phyloP scores from a whole-genome alignment of 2,797 vertebrate genomes.

The Numenius phaeopus region DNA sequence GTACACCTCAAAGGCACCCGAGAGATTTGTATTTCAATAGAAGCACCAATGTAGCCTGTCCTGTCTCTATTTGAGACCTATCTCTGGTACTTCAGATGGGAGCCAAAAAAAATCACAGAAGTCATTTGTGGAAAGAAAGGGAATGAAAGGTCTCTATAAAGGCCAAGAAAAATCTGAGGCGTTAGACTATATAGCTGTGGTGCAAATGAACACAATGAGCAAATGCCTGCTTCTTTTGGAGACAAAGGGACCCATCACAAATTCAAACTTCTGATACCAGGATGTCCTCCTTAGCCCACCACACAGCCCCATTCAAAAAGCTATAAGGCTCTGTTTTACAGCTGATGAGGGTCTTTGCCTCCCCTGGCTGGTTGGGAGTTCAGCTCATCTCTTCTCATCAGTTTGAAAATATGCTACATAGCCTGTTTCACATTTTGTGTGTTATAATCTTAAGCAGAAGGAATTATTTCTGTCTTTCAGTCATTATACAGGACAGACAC shows the following conservation, averaged over 20 bases:
- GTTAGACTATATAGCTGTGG: background rate
- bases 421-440: background rate
- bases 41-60: background rate
- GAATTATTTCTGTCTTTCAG: background rate
- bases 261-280: background rate
- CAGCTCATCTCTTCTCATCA: background rate
- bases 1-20: background rate
- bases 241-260: background rate
- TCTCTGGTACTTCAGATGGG: background rate
- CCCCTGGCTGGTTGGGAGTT: background rate
- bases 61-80: background rate
- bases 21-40: background rate
- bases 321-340: background rate
- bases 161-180: background rate
- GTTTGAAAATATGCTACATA: background rate
- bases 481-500: background rate
- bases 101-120: background rate
- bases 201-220: background rate
- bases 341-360: background rate
- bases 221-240: background rate
- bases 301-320: background rate
- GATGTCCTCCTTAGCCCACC: background rate
- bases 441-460: background rate
- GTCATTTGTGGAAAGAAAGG: background rate
- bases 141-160: constrained; percentile 5